phyloP scores from a whole-genome alignment of 2,888 invertebrate species.

The Eucriotettix oculatus region DNA sequence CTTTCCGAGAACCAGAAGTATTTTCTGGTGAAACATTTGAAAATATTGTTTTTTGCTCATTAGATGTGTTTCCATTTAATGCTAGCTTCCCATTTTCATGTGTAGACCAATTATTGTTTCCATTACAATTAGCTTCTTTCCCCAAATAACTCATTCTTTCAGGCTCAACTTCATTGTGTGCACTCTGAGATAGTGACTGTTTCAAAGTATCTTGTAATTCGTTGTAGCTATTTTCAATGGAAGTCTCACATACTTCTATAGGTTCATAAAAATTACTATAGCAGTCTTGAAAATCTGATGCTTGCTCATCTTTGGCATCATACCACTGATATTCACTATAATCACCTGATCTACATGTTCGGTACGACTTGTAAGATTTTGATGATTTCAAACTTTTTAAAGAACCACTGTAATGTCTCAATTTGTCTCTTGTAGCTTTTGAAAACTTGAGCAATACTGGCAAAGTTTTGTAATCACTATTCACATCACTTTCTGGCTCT shows the following conservation, averaged over 20 bases:
- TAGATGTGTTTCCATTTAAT: not conserved
- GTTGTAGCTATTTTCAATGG: not conserved
- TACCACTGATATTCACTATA: slow-evolving; percentile 13
- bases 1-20: slow-evolving; percentile 10
- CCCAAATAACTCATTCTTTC: slow-evolving; percentile 7
- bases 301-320: slow-evolving; percentile 10
- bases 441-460: not conserved
- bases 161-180: slow-evolving; percentile 1
- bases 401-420: not conserved
- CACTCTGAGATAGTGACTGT: not conserved
- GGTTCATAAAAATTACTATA: slow-evolving; percentile 4
- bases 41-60: not conserved
- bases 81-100: slow-evolving; percentile 6
- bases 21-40: not conserved
- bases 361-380: not conserved
- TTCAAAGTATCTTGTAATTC: not conserved
- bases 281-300: slow-evolving; percentile 1
- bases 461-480: not conserved
- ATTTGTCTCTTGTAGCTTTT: not conserved
- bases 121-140: not conserved
- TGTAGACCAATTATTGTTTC: slow-evolving; percentile 4
- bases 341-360: slow-evolving; percentile 6
- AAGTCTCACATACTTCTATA: not conserved
- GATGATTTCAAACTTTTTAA: not conserved
- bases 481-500: not conserved